Evolutionary conservation across 2,888 invertebrate species (phyloP).

Genomic region (Scaptomyza parva): DNA sequence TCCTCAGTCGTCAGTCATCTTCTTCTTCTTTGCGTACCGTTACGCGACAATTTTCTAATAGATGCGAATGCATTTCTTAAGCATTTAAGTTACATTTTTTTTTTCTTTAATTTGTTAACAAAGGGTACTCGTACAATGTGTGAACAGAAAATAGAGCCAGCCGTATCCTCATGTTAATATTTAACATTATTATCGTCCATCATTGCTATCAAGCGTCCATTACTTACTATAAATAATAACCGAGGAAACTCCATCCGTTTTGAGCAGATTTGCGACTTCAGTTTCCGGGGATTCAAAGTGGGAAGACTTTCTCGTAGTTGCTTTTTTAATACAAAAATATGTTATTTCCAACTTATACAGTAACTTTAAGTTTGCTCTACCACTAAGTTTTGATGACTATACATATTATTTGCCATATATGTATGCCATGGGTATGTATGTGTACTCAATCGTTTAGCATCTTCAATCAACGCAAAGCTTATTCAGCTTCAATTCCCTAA

Average conservation of each 20-base stretch:
- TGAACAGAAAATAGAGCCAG: neutral
- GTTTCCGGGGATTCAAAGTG: too few species aligned
- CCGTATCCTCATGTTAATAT: neutral
- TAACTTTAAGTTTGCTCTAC: neutral
- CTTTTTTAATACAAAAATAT: too few species aligned
- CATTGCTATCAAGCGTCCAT: constrained; percentile 40
- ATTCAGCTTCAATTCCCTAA: constrained; percentile 36
- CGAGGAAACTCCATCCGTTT: constrained; percentile 43
- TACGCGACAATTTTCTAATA: constrained; percentile 54
- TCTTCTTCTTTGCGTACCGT: constrained; percentile 21
- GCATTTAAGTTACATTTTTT: constrained; percentile 18
- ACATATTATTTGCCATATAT: constrained; percentile 17
- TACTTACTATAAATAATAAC: constrained; percentile 56
- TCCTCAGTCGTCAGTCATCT: neutral
- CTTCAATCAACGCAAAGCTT: constrained; percentile 43
- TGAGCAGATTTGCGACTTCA: constrained; percentile 43
- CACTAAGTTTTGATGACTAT: neutral
- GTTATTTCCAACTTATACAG: too few species aligned
- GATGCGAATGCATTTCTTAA: constrained; percentile 27
- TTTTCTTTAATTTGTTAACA: too few species aligned
- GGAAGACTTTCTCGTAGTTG: too few species aligned
- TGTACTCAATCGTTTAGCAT: constrained; percentile 36
- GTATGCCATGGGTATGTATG: too few species aligned
- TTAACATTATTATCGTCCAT: constrained; percentile 29
- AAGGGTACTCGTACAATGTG: neutral